Conservation (phyloP, 2,888 invertebrate genomes). For the Oxyteleia sp. region DNA sequence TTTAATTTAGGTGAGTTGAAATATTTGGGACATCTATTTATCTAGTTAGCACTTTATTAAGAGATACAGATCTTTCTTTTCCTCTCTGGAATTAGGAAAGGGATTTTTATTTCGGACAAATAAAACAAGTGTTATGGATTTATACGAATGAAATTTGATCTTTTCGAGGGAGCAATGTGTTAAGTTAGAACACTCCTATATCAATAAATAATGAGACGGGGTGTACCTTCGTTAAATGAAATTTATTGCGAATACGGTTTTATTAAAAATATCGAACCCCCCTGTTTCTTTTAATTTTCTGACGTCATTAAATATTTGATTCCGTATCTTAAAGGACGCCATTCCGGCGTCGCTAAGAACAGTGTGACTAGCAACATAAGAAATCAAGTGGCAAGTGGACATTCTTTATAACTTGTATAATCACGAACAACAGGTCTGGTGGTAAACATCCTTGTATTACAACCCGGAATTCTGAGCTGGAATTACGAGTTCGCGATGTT, state of each 20-base stretch:
- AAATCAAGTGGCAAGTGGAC: constrained; percentile 60
- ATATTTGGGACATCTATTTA: constrained; percentile 55
- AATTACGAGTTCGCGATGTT: constrained; percentile 50
- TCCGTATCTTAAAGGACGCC: constrained; percentile 37
- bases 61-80: constrained; percentile 64
- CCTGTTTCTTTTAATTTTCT: constrained; percentile 34
- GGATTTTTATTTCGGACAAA: constrained; percentile 51
- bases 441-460: constrained; percentile 69
- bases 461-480: constrained; percentile 55
- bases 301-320: constrained; percentile 36
- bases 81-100: constrained; percentile 37
- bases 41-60: constrained; percentile 70
- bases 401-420: constrained; percentile 68
- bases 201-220: constrained; percentile 53
- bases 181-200: constrained; percentile 46
- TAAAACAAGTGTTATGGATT: constrained; percentile 52
- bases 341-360: constrained; percentile 30
- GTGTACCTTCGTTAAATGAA: constrained; percentile 30
- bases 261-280: constrained; percentile 19
- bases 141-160: constrained; percentile 62
- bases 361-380: constrained; percentile 43
- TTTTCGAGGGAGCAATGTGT: constrained; percentile 51
- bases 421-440: constrained; percentile 56
- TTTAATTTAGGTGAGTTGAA: constrained; percentile 47
- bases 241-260: constrained; percentile 46